Percentiles rank a stretch among this genome's conserved stretches.
phyloP scores from a whole-genome alignment of 1,140 invertebrate genomes.

The Phymorhynchus buccinoides region DNA sequence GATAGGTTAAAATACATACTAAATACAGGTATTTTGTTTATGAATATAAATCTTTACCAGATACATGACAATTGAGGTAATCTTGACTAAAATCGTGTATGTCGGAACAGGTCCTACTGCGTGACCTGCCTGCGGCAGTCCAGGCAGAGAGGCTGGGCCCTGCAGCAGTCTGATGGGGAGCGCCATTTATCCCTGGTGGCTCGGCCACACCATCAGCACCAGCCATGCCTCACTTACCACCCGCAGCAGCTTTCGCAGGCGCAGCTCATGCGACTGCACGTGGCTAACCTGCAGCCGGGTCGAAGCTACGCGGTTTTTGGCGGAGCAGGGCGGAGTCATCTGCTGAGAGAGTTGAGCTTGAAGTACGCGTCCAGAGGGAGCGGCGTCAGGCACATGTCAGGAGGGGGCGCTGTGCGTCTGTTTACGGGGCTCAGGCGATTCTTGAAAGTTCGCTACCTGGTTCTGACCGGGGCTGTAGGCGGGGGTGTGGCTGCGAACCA shows the following conservation, averaged over 20 bases:
- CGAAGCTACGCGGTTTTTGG: neutral
- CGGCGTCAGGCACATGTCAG: conserved; percentile 45
- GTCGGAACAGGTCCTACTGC: conserved; percentile 19
- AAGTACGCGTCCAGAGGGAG: conserved; percentile 11
- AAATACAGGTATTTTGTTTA: neutral
- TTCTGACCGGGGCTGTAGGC: conserved; percentile 90
- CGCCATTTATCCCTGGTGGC: conserved; percentile 24
- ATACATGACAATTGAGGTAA: neutral
- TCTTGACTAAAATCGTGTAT: too few species aligned
- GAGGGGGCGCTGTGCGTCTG: conserved; percentile 43
- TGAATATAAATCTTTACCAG: neutral
- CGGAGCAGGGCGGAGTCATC: neutral
- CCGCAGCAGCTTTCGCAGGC: neutral
- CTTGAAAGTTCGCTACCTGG: conserved; percentile 89
- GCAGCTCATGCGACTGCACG: conserved; percentile 43
- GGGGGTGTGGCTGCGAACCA: conserved; percentile 90
- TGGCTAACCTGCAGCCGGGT: conserved; percentile 27
- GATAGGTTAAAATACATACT: neutral
- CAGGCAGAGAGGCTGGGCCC: neutral
- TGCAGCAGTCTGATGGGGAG: neutral
- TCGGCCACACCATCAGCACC: neutral
- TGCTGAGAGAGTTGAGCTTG: conserved; percentile 19
- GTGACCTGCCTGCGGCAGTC: conserved; percentile 16
- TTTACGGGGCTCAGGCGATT: conserved; percentile 64
- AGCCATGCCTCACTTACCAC: neutral